Conservation (phyloP, 2,113 vertebrate species). For the Rynchops niger region DNA sequence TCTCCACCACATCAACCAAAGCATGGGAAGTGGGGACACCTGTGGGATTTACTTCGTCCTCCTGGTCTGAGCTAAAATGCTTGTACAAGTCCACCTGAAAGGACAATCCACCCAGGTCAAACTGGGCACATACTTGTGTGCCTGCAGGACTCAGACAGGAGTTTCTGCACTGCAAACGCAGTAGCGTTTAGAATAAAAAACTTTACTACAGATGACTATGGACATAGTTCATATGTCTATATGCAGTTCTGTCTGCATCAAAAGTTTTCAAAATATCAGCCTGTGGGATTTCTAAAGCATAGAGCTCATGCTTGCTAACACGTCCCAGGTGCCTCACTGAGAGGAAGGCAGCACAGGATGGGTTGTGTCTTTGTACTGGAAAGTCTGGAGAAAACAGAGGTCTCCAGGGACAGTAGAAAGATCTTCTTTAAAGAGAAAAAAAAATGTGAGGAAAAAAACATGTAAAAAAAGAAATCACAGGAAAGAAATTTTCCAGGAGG, state of each 20-base stretch:
- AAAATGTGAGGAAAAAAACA: neutral
- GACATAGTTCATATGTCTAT: neutral
- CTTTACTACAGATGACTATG: neutral
- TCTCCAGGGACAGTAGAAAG: neutral
- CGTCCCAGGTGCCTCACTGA: neutral
- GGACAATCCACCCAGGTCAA: neutral
- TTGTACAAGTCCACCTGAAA: neutral
- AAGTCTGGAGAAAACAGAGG: neutral
- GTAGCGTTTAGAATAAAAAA: neutral
- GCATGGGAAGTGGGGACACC: rapidly evolving
- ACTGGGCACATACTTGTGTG: neutral
- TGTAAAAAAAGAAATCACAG: neutral
- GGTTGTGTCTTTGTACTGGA: neutral
- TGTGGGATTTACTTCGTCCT: neutral
- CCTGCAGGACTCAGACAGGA: neutral
- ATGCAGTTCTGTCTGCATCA: neutral
- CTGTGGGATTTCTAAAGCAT: neutral
- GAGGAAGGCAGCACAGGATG: neutral
- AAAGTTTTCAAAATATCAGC: neutral
- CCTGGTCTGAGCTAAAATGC: neutral
- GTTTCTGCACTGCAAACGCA: neutral
- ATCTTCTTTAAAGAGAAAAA: neutral
- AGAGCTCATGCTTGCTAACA: neutral
- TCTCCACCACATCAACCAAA: neutral
- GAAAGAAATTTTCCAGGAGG: neutral